These are phyloP conservation scores for Nezara viridula DNA, from an alignment of 2,888 invertebrate genomes.

Conservation along the genomic window DNA sequence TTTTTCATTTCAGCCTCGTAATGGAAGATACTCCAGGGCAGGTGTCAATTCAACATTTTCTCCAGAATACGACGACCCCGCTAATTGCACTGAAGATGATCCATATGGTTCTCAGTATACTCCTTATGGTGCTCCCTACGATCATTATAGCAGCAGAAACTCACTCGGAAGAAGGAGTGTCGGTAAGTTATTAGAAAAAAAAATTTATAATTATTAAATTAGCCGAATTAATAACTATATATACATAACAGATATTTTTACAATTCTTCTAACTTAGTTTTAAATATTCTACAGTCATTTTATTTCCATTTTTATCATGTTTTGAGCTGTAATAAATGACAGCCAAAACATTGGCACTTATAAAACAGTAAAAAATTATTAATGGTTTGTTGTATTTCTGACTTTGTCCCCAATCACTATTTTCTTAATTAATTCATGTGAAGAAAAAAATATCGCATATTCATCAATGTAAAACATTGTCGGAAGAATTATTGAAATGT, in stretches of 20 bases:
- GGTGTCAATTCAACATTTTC: slow-evolving; percentile 74
- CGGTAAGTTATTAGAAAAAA: slow-evolving; percentile 66
- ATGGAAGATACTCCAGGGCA: slow-evolving; percentile 80
- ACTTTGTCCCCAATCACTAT: no score
- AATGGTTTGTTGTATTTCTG: no score
- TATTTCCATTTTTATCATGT: no score
- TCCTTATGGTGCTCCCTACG: slow-evolving; percentile 87
- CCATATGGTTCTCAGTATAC: slow-evolving; percentile 91
- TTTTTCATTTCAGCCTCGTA: slow-evolving; percentile 68
- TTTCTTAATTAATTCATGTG: no score
- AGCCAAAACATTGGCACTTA: no score
- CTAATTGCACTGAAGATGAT: slow-evolving; percentile 92
- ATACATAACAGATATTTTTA: neutral
- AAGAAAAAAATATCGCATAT: no score
- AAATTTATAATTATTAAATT: neutral
- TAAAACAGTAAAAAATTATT: no score
- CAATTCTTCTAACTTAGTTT: neutral
- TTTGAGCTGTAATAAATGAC: no score
- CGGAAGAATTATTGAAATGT: no score
- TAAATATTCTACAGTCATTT: neutral
- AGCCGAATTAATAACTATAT: neutral
- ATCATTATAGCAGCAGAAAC: slow-evolving; percentile 86
- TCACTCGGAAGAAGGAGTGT: slow-evolving; percentile 74
- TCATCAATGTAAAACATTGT: no score
- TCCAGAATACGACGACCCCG: slow-evolving; percentile 94